Conservation (phyloP, 2,113 vertebrate genomes). For the Centropristis striata region DNA sequence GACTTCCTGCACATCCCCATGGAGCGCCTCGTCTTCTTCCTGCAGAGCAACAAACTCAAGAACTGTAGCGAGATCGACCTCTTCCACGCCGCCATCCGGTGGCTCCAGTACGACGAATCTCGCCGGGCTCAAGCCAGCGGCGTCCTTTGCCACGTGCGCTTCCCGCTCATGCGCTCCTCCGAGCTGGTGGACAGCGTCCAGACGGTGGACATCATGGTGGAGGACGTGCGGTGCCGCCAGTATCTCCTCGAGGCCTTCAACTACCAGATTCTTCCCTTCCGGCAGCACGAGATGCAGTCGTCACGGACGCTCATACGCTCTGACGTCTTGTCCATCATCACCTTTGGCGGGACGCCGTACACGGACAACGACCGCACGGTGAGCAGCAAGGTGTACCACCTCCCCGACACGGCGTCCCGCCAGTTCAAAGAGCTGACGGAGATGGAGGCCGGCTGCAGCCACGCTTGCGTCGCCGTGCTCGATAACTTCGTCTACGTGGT, state of each 20-base stretch:
- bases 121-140: conserved; percentile 88
- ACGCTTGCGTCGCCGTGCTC: conserved; percentile 92
- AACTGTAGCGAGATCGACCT: conserved; percentile 95
- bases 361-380: conserved; percentile 95
- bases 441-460: conserved; percentile 95
- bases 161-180: conserved; percentile 95
- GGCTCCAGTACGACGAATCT: conserved; percentile 90
- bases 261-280: conserved; percentile 97
- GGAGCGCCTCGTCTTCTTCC: conserved; percentile 95
- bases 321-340: conserved; percentile 89
- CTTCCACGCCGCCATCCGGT: conserved; percentile 92
- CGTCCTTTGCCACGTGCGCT: conserved; percentile 95
- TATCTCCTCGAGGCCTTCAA: conserved; percentile 98
- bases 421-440: conserved; percentile 94
- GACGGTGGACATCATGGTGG: conserved; percentile 95
- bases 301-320: conserved; percentile 91
- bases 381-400: conserved; percentile 91
- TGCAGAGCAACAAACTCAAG: conserved; percentile 96
- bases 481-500: conserved; percentile 98
- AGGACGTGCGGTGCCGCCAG: conserved; percentile 93
- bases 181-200: conserved; percentile 98
- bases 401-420: conserved; percentile 85
- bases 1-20: conserved; percentile 96
- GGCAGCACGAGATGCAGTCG: conserved; percentile 97
- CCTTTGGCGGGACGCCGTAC: conserved; percentile 96